Percentiles rank a stretch among this genome's conserved stretches.
These are phyloP conservation scores for Sitophilus oryzae DNA, from an alignment of 1,140 invertebrate species.

Conservation along the genomic window DNA sequence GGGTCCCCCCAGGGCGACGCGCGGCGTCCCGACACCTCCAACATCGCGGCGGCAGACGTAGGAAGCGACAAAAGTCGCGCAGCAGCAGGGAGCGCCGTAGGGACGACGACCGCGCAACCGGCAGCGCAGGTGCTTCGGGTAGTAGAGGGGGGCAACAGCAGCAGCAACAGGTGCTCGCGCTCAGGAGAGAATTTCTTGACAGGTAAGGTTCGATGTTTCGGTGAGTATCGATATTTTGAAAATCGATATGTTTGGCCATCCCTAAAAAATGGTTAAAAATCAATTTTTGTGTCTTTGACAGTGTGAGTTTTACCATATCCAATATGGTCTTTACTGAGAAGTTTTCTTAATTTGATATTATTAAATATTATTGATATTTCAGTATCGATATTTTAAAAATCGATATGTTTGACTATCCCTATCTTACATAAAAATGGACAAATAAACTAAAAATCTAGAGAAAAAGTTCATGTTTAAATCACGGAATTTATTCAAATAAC, in stretches of 20 bases:
- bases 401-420: background rate
- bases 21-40: conserved; percentile 24
- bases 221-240: too few species aligned
- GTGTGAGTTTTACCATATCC: too few species aligned
- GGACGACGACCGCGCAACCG: conserved; percentile 14
- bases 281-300: too few species aligned
- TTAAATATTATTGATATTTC: too few species aligned
- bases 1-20: background rate
- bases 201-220: conserved; percentile 12
- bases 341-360: too few species aligned
- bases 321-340: too few species aligned
- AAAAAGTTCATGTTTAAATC: too few species aligned
- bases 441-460: too few species aligned
- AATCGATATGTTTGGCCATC: background rate
- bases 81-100: conserved; percentile 15
- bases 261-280: too few species aligned
- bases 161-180: conserved; percentile 39
- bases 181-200: conserved; percentile 36
- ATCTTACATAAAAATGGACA: background rate
- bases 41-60: conserved; percentile 39
- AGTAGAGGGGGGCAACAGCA: conserved; percentile 26
- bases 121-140: conserved; percentile 13
- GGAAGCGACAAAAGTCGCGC: conserved; percentile 25
- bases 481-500: too few species aligned
- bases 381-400: too few species aligned